phyloP scores from a whole-genome alignment of 2,888 invertebrate species.

The Epinotia bilunana region DNA sequence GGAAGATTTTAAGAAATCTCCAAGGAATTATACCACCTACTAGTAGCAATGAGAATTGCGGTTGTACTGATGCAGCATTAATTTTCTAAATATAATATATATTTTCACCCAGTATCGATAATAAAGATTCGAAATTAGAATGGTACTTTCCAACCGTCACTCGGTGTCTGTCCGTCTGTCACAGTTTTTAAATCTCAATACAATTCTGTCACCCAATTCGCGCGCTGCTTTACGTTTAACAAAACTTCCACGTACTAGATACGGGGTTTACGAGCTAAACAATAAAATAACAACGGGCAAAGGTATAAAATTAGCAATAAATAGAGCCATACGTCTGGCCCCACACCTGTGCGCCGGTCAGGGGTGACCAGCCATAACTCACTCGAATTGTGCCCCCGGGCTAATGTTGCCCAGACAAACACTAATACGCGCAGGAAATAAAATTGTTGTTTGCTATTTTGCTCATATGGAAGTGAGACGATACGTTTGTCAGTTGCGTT shows the following conservation, averaged over 20 bases:
- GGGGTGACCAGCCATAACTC: constrained; percentile 77
- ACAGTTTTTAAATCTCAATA: not conserved
- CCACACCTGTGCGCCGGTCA: constrained; percentile 72
- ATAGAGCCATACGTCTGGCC: constrained; percentile 69
- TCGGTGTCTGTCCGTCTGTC: not conserved
- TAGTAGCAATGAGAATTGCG: too few species aligned
- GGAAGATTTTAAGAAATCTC: too few species aligned
- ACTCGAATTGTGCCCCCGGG: constrained; percentile 77
- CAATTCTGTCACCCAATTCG: constrained; percentile 1
- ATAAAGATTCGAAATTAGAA: not conserved
- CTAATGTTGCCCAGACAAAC: constrained; percentile 66
- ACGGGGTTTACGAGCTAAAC: constrained; percentile 33
- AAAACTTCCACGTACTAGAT: constrained; percentile 35
- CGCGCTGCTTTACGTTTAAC: constrained; percentile 9
- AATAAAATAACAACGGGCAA: constrained; percentile 64
- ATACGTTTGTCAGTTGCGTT: not conserved
- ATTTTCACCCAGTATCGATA: not conserved
- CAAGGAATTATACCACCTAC: too few species aligned
- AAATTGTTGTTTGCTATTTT: constrained; percentile 57
- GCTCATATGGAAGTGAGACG: not conserved
- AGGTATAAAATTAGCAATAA: constrained; percentile 79
- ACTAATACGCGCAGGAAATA: constrained; percentile 66
- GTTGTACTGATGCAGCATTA: not conserved
- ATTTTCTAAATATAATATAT: not conserved
- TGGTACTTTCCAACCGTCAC: not conserved